Evolutionary conservation across 2,797 vertebrate species (phyloP).

Genomic region (Nasua narica): DNA sequence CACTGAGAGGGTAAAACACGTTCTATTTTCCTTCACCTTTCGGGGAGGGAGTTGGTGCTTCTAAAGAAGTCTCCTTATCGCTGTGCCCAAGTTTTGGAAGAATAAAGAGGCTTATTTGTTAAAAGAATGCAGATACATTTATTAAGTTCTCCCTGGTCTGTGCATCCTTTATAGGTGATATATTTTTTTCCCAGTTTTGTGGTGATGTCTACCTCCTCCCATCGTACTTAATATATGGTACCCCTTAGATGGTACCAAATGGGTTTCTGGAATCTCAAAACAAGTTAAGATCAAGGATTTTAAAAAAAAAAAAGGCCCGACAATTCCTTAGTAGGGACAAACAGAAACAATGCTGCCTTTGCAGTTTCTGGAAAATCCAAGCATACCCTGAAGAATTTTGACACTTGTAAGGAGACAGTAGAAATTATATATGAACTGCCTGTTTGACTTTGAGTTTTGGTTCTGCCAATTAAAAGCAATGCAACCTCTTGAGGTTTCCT

Average conservation of each 20-base stretch:
- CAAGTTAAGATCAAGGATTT: not conserved
- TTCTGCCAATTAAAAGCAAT: not conserved
- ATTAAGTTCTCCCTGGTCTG: not conserved
- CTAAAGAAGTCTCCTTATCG: not conserved
- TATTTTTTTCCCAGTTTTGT: not conserved
- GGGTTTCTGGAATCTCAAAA: not conserved
- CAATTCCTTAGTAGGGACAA: not conserved
- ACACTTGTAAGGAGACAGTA: not conserved
- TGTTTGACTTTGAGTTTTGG: not conserved
- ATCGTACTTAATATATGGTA: not conserved
- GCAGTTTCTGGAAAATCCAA: not conserved
- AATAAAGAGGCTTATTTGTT: not conserved
- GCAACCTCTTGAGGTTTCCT: not conserved
- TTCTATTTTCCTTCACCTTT: not conserved
- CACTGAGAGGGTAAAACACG: not conserved
- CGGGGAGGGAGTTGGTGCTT: not conserved
- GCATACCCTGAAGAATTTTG: not conserved
- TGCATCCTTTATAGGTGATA: not conserved
- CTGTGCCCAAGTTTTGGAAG: not conserved
- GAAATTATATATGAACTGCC: not conserved
- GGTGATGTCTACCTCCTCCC: not conserved
- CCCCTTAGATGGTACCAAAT: not conserved
- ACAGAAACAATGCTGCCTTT: not conserved
- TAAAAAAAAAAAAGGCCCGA: not conserved
- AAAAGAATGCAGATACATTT: not conserved